Evolutionary conservation across 92 coral and sea anemone genomes (phyloP).

Genomic region (Anthopleura xanthogrammica): DNA sequence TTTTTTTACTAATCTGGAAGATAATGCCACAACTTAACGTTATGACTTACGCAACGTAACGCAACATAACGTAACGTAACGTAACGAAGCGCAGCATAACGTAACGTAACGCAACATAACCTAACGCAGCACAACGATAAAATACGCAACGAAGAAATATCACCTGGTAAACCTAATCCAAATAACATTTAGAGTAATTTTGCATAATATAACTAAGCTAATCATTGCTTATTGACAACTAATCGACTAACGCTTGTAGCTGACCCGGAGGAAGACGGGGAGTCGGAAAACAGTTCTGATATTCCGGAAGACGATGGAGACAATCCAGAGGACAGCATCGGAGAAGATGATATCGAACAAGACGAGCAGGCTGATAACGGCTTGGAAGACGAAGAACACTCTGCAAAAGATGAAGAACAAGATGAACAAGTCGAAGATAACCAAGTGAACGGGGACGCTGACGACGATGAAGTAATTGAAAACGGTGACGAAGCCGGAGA

Average conservation of each 20-base stretch:
- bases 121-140: not conserved
- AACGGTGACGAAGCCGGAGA: too few relatives aligned
- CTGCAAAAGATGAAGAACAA: not conserved
- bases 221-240: not conserved
- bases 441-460: not conserved
- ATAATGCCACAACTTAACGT: not conserved
- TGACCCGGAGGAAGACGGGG: not conserved
- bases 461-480: not conserved
- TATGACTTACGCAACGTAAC: not conserved
- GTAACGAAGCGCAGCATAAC: not conserved
- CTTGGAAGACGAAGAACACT: not conserved
- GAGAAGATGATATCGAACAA: not conserved
- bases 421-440: not conserved
- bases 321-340: not conserved
- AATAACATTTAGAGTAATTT: not conserved
- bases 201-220: not conserved
- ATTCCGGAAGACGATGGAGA: conserved; percentile 10
- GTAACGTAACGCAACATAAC: not conserved
- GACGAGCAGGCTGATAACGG: not conserved
- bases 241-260: not conserved
- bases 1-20: too few relatives aligned
- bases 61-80: not conserved
- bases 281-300: not conserved
- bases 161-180: not conserved
- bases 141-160: not conserved